Evolutionary conservation across 1,140 invertebrate genomes (phyloP), one percentile per base, ranked within the genome.

Genomic region (Cyclargus thomasi): DNA sequence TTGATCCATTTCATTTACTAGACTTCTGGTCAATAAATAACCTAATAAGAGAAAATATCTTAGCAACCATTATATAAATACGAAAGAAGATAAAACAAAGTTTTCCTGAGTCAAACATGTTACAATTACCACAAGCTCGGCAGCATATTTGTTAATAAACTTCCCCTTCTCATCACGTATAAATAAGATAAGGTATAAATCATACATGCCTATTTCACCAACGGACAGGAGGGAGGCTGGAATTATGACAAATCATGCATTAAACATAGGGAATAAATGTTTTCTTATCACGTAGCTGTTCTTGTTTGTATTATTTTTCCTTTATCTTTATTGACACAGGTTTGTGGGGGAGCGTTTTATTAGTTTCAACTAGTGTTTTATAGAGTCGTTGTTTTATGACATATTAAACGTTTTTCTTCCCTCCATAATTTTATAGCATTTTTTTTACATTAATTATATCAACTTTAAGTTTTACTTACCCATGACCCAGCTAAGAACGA

Each of bases 231-330:
- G 83, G 84, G 83, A 82, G 83, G 82, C 76, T 76, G 83, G 82
- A 75, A 90, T 88, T 90, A 88, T 86, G 86, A 90, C 86, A 90
- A 90, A 90, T 88, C 87, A 90, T 90, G 87, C 86, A 90, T 90
- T 90, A 90, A 90, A 90, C 87, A 90, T 88, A 80, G 86, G 81
- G 86, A 90, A 90, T 90, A 88, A 90, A 90, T 90, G 87, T 90
- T 90, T 90, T 90, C 87, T 88, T 90, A 90, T 90, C 87, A 90
- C 87, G 87, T 88, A 83, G 83, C 87, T 90, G 87, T 86, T 85
- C 81, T 80, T 87, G 87, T 87, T 88, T 83, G 86, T 90, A 90
- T 90, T 90, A 88, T 83, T 90, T 90, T 88, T 82, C 77, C 85
- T 86, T 90, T 90, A 90, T 90, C 86, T 90, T 88, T 90, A 88